Conservation (phyloP, 2,113 vertebrate species). For the Ondatra zibethicus region DNA sequence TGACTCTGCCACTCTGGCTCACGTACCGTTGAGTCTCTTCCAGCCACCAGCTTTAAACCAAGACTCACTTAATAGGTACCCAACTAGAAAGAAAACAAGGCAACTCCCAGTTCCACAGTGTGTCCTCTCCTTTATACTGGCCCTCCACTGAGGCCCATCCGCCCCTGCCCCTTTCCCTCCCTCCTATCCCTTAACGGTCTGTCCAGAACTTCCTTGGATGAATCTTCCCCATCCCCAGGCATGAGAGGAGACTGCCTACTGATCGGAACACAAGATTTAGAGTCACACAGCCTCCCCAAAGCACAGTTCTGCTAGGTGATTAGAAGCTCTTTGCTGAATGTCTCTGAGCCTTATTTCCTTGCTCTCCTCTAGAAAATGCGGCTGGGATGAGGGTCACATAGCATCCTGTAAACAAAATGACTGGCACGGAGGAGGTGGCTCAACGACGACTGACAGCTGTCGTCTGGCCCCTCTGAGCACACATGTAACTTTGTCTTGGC, state of each 20-base stretch:
- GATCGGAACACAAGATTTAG: not conserved
- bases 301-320: not conserved
- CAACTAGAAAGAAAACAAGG: not conserved
- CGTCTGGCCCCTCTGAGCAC: not conserved
- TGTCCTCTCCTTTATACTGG: not conserved
- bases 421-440: not conserved
- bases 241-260: not conserved
- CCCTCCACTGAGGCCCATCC: not conserved
- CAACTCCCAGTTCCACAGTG: not conserved
- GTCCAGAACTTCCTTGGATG: not conserved
- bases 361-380: not conserved
- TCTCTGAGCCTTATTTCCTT: constrained; percentile 14
- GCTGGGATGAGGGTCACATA: not conserved
- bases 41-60: not conserved
- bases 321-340: not conserved
- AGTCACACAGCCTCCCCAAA: not conserved
- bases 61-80: not conserved
- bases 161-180: not conserved
- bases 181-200: not conserved
- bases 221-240: not conserved
- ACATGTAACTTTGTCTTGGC: not conserved
- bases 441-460: not conserved
- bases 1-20: not conserved
- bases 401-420: not conserved
- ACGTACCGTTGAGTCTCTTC: not conserved